phyloP scores from a whole-genome alignment of 2,797 vertebrate genomes.

The Podargus strigoides region DNA sequence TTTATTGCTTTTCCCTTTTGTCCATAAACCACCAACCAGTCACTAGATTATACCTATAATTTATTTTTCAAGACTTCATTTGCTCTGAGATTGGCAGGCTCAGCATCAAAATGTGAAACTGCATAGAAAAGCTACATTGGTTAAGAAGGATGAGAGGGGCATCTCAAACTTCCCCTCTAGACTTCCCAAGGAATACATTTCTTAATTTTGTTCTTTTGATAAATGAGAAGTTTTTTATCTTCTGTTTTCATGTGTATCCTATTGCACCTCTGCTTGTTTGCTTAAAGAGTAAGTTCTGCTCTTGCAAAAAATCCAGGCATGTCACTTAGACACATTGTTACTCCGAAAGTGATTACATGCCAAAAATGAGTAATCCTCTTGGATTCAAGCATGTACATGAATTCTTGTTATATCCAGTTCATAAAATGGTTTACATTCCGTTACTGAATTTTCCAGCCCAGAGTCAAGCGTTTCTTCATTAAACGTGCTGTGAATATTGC shows the following conservation, averaged over 20 bases:
- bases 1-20: neutral
- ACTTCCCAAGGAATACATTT: neutral
- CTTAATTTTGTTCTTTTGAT: neutral
- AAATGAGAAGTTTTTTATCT: neutral
- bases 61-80: neutral
- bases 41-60: neutral
- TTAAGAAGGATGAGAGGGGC: neutral
- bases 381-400: neutral
- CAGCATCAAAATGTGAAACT: neutral
- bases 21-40: neutral
- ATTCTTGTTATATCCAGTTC: neutral
- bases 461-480: neutral
- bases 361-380: neutral
- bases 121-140: neutral
- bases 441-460: neutral
- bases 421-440: neutral
- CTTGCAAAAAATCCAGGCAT: neutral
- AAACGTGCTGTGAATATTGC: neutral
- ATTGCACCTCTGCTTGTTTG: neutral
- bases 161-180: neutral
- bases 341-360: neutral
- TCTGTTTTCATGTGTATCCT: neutral
- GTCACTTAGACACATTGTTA: neutral
- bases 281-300: neutral
- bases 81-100: neutral